Conservation (phyloP, 2,113 vertebrate genomes). For the Phasianus colchicus region DNA sequence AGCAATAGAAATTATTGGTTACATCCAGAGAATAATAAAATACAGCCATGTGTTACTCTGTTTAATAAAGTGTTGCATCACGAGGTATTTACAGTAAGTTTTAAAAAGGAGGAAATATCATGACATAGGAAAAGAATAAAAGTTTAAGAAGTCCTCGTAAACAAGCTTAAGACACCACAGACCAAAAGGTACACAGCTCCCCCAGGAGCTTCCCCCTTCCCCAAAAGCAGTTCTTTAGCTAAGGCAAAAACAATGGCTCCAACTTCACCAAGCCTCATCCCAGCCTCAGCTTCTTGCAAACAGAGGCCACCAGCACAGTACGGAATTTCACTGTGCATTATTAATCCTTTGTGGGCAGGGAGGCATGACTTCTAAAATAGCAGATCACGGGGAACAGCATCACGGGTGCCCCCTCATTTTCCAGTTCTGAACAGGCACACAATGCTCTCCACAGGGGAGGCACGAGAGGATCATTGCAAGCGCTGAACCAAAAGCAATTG, state of each 20-base stretch:
- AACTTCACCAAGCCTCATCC: neutral
- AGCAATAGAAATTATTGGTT: constrained; percentile 21
- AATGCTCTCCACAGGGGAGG: neutral
- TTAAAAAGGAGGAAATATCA: neutral
- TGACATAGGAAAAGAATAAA: neutral
- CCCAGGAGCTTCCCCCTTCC: neutral
- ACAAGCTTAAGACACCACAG: neutral
- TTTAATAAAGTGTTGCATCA: constrained; percentile 42
- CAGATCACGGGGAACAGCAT: neutral
- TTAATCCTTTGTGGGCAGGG: neutral
- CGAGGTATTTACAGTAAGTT: constrained; percentile 12
- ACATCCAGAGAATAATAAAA: constrained; percentile 4
- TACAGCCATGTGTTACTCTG: neutral
- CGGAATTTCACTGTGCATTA: neutral
- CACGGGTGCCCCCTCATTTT: neutral
- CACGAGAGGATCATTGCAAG: neutral
- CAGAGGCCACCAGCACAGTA: neutral
- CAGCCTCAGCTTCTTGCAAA: neutral
- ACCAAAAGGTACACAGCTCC: neutral
- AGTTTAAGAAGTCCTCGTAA: neutral
- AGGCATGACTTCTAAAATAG: neutral
- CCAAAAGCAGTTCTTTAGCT: neutral
- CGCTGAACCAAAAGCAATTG: neutral
- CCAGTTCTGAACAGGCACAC: neutral
- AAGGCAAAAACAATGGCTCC: neutral